Base-by-base conservation (phyloP, 1,140 invertebrate genomes). In the Sinella curviseta region DNA sequence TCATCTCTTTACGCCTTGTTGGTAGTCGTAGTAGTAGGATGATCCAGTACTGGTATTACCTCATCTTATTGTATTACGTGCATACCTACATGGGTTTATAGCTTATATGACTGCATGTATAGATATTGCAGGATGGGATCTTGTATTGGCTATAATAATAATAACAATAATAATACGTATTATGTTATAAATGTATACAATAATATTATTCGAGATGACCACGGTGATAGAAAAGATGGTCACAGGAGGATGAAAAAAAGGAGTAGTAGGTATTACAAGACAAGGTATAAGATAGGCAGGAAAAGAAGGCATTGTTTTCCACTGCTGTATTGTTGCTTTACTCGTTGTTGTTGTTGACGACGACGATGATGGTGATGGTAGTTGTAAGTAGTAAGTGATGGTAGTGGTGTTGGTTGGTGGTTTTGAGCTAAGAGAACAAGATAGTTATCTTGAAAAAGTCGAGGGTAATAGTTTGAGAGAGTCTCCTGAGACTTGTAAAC, bases 391-490 rank as follows among this genome's bases (percentile, higher is more conserved):
- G 65, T 70, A 70, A 70, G 65, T 33, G 65, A 70, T 70, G 65
- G 65, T 14, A 70, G 65, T 70, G 65, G 65, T 70, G 65, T 70
- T 70, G 57, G 57, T 65, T 48, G 65, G 65, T 70, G 65, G 65
- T 70, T 70, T 70, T 70, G 4, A 70, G 65, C 65, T 8, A 70
- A 70, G 31, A 70, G 65, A 70, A 70, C 65, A 70, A 70, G 65
- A 70, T 70, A 24, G 65, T 70, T 70, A 70, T 70, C 65, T 70
- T 14, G 39, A 33, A 70, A 33, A 70, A 70, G 65, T 70, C 8
- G 65, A 70, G 65, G 65, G 65, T 70, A 70, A 70, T 70, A 70
- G 65, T 70, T 48, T 70, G 30, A 70, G 65, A 70, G 65, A 31
- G 28, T 30, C 31, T n/a, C 31, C 28, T 70, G 65, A 70, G 65